Percentiles rank a stretch among this genome's conserved stretches.
These are phyloP conservation scores for Dichetophora obliterata DNA, from an alignment of 2,888 invertebrate genomes.

Conservation along the genomic window DNA sequence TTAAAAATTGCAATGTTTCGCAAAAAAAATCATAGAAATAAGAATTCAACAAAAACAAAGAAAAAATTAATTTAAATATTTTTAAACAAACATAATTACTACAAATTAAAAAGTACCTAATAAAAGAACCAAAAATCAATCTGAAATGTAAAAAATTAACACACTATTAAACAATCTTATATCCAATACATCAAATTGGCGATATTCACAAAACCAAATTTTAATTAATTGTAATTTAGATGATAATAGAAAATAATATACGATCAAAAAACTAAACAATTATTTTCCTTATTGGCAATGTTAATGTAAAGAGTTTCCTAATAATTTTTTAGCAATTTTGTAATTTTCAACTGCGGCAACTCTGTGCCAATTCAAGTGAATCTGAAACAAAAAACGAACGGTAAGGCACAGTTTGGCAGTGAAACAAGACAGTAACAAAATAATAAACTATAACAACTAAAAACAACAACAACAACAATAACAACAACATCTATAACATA, in stretches of 20 bases:
- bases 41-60: not conserved
- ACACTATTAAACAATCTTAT: too few relatives aligned
- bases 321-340: slow-evolving; percentile 23
- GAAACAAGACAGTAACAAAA: slow-evolving; percentile 17
- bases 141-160: too few relatives aligned
- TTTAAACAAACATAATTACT: not conserved
- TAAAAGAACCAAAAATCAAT: too few relatives aligned
- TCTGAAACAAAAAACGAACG: slow-evolving; percentile 1
- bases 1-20: too few relatives aligned
- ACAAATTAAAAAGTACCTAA: too few relatives aligned
- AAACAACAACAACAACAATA: slow-evolving; percentile 14
- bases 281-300: slow-evolving; percentile 60
- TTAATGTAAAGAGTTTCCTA: slow-evolving; percentile 56
- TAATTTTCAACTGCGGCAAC: slow-evolving; percentile 6
- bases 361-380: not conserved
- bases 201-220: not conserved
- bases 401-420: slow-evolving; percentile 22
- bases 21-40: not conserved
- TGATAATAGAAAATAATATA: too few relatives aligned
- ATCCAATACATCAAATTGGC: not conserved
- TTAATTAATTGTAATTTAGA: too few relatives aligned
- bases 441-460: not conserved
- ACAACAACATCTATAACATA: slow-evolving; percentile 2
- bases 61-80: not conserved
- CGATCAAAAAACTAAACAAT: slow-evolving; percentile 50